phyloP scores from a whole-genome alignment of 2,113 vertebrate species.

The Myrmecobius fasciatus region DNA sequence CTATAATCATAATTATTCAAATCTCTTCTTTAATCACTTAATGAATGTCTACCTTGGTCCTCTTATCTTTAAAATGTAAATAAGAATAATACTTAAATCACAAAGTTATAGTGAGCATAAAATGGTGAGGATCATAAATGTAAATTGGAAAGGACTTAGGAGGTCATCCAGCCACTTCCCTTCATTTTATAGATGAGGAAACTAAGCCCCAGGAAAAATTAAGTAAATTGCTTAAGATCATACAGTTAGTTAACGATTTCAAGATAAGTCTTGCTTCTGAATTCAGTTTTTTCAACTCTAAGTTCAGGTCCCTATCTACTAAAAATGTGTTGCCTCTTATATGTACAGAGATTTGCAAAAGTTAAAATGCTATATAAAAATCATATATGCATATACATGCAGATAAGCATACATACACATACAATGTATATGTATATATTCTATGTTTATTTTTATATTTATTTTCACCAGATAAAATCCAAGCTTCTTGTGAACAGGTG shows the following conservation, averaged over 20 bases:
- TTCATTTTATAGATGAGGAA: conserved; percentile 27
- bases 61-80: neutral
- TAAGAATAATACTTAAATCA: neutral
- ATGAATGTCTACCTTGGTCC: neutral
- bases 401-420: neutral
- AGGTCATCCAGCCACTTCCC: neutral
- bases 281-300: neutral
- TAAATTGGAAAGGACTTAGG: neutral
- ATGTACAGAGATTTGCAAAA: neutral
- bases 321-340: neutral
- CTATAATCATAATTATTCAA: neutral
- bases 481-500: neutral
- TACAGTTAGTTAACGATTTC: neutral
- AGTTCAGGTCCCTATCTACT: neutral
- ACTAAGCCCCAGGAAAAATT: neutral
- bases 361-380: too few relatives aligned
- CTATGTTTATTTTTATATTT: too few relatives aligned
- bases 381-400: too few relatives aligned
- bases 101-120: neutral
- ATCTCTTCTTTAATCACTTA: neutral
- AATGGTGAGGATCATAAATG: neutral
- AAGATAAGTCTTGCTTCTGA: neutral
- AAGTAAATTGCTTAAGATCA: neutral
- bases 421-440: neutral
- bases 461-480: neutral